Base-by-base conservation (phyloP, 2,113 vertebrate genomes). In the Hypocryptadius cinnamomeus region DNA sequence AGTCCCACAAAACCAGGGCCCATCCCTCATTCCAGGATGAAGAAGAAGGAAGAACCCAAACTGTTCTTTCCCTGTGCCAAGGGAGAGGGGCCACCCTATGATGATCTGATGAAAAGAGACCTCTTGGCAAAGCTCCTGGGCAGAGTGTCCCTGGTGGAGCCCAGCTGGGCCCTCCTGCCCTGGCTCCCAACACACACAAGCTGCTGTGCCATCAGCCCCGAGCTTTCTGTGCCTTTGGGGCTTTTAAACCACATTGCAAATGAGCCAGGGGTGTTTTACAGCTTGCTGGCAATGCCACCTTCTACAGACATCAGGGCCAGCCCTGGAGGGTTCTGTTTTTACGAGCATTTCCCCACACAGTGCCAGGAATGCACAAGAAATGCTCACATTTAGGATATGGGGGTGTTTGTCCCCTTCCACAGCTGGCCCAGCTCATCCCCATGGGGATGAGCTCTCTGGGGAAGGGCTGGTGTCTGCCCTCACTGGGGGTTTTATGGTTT, bases 241-340 rank as follows among this genome's bases (percentile, higher is more conserved):
- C 60, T 42, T 61, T 89, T 12, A 83, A 91, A 89, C 63, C 90
- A 89, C 95, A 4, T 56, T 72, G 5, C 21, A 78, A 92, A 92
- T 68, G 69, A 92, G 79, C 24, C 68, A 42, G 61, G 66, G 61
- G 69, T 91, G 93, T 91, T 97, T 94, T 95, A 96, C 19, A 93
- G 92, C 60, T 92, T 85, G 96, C 90, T 94, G 95, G 92, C 79
- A 88, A 63, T 47, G 76, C 85, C 50, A 51, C 77, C 60, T 87
- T 90, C 83, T 86, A 40, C 87, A 93, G 92, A 72, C 66, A n/a
- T 50, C 82, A 59, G 64, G 79, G 78, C 79, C 94, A 48, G 90
- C 92, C 92, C 88, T 27, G 33, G 82, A 94, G 84, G 50, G 78
- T 31, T 81, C 33, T 3, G 31, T 72, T 92, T 85, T 94, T 37